Conservation (phyloP, 2,888 invertebrate genomes). For the Bruchidius siliquastri region DNA sequence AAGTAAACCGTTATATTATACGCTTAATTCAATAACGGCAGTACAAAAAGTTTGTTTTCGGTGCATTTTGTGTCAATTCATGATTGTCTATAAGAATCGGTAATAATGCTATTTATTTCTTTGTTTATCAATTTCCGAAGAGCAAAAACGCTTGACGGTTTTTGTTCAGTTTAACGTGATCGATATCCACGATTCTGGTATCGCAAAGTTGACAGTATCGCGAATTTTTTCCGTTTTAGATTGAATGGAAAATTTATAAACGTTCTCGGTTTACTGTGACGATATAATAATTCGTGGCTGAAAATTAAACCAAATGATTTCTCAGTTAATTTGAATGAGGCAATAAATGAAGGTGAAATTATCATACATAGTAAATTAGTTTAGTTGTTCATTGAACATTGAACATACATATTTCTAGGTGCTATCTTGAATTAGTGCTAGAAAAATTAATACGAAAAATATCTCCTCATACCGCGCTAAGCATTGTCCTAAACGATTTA, state of each 20-base stretch:
- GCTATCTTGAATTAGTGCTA: no score
- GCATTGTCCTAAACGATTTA: no score
- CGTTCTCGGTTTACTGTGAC: no score
- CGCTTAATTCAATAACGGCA: constrained; percentile 13
- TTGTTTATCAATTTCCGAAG: not conserved
- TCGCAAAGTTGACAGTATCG: not conserved
- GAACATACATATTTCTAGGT: no score
- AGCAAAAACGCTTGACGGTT: not conserved
- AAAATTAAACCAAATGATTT: no score
- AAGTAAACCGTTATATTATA: constrained; percentile 12
- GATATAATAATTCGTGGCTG: no score
- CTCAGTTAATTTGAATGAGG: no score
- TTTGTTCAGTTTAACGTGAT: not conserved
- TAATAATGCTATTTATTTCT: not conserved
- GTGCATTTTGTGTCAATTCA: constrained; percentile 5
- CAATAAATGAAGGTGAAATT: no score
- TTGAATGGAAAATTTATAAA: not conserved
- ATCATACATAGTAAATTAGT: no score
- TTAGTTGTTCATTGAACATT: no score
- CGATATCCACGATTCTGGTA: not conserved
- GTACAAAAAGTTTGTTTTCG: constrained; percentile 9
- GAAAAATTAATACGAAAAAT: no score
- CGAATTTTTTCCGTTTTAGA: not conserved
- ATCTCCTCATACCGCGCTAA: no score
- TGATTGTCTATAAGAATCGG: not conserved